phyloP scores from a whole-genome alignment of 2,113 vertebrate genomes.

The Aplodontia rufa region DNA sequence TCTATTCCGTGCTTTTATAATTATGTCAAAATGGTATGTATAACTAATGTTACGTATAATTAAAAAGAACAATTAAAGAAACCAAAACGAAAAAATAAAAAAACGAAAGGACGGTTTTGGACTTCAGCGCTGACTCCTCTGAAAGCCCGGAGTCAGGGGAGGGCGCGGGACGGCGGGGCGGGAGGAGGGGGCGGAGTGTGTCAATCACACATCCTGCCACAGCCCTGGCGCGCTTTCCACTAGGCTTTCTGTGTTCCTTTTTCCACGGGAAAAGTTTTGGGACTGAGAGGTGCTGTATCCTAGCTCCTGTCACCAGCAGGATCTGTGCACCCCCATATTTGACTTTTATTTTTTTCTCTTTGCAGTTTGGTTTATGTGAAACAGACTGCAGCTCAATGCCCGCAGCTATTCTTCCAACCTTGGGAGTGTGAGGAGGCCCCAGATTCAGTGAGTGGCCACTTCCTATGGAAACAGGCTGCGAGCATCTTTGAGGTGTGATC shows the following conservation, averaged over 20 bases:
- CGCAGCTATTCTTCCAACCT: not conserved
- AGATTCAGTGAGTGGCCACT: not conserved
- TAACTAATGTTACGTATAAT: not conserved
- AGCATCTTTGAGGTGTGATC: not conserved
- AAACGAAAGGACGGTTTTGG: not conserved
- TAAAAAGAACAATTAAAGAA: too few species aligned
- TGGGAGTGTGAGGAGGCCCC: not conserved
- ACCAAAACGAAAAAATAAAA: too few species aligned
- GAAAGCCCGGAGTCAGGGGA: fast-evolving
- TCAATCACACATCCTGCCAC: not conserved
- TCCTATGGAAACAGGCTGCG: not conserved
- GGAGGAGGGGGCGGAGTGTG: fast-evolving
- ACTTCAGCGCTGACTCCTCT: fast-evolving
- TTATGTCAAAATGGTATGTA: too few species aligned
- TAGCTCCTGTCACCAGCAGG: not conserved
- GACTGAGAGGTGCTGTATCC: not conserved
- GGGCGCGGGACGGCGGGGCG: too few species aligned
- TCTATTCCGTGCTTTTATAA: too few species aligned
- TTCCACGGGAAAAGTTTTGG: not conserved
- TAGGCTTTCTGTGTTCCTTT: not conserved
- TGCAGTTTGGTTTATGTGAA: not conserved
- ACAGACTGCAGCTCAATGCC: too few species aligned
- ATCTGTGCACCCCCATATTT: not conserved
- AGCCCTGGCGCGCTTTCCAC: not conserved
- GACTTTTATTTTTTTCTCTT: not conserved